Base-by-base conservation (phyloP, 2,797 vertebrate genomes). In the Sitta carolinensis region DNA sequence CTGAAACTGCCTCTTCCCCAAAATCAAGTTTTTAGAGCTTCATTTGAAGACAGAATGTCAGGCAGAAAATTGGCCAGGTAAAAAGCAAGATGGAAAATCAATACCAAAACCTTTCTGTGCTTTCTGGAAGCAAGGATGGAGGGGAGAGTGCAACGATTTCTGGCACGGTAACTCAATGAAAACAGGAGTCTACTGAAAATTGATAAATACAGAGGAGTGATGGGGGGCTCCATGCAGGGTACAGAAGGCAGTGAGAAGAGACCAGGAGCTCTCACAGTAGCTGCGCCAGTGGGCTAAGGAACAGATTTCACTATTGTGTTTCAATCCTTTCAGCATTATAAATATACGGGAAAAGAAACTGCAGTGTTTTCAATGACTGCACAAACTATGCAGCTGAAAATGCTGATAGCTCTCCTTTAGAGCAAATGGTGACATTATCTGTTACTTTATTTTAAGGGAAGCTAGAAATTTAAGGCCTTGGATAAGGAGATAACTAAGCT, bases 81-180 rank as follows among this genome's bases (percentile, higher is more conserved):
- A 86, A 90, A 90, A 76, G 63, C 58, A 84, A 69, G 51, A 68
- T 43, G 70, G 80, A 61, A 92, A 89, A 89, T 92, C 87, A 75
- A 85, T 81, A 87, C 7, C 9, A 27, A 90, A 93, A 80, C 26
- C 17, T 72, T 85, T 17, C 62, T 42, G 40, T 83, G 43, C 38
- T 91, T 85, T 90, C 57, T 75, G 64, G 25, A 85, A 93, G 61
- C 67, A 90, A 87, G 62, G 34, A 51, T 40, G 30, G 66, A 83
- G n/a, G 23, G 20, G 22, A 83, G 17, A 90, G 21, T 23, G 20
- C 22, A 70, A 50, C 10, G 17, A 51, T 81, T 86, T 84, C 62
- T 89, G 73, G 58, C 59, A 72, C 25, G 38, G 58, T 57, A 81
- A 61, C 21, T 70, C 63, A 57, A 10, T 22, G 34, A 84, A 84